Percentiles rank a stretch among this genome's conserved stretches.
Evolutionary conservation across 1,140 invertebrate genomes (phyloP).

Genomic region (Micrasema longulum): DNA sequence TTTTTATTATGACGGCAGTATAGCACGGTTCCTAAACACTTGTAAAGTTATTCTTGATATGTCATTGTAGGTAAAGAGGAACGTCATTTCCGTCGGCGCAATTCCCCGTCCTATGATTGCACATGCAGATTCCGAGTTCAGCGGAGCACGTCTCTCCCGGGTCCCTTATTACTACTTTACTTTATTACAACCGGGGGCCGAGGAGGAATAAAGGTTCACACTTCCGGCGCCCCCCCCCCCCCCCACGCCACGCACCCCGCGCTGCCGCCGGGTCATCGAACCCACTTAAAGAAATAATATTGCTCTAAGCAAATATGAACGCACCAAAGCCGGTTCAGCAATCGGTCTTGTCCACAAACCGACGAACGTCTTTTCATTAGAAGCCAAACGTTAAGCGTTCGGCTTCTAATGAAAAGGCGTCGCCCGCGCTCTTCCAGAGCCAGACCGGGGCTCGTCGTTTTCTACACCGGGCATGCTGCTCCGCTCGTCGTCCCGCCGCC

Average conservation of each 20-base stretch:
- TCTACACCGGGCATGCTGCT: background rate
- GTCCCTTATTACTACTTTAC: too few relatives aligned
- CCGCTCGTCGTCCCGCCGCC: too few relatives aligned
- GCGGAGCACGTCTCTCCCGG: too few relatives aligned
- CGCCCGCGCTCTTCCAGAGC: background rate
- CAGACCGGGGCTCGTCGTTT: background rate
- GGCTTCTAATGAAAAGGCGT: conserved; percentile 1
- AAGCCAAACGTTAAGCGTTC: background rate
- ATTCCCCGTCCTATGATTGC: too few relatives aligned
- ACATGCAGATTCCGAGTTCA: too few relatives aligned
- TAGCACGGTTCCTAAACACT: too few relatives aligned
- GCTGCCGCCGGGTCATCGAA: conserved; percentile 15
- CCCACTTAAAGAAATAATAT: conserved; percentile 31
- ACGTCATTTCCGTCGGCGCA: too few relatives aligned
- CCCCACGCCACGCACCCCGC: background rate
- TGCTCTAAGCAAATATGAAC: conserved; percentile 35
- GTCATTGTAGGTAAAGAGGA: too few relatives aligned
- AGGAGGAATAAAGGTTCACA: too few relatives aligned
- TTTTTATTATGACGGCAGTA: too few relatives aligned
- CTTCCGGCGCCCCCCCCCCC: conserved; percentile 16
- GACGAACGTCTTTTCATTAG: background rate
- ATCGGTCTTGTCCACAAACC: background rate
- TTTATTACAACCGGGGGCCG: background rate
- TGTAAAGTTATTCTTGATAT: too few relatives aligned
- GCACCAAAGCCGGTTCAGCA: conserved; percentile 18